Base-by-base conservation (phyloP, 1,140 invertebrate genomes). In the Drosophila kepulauana region DNA sequence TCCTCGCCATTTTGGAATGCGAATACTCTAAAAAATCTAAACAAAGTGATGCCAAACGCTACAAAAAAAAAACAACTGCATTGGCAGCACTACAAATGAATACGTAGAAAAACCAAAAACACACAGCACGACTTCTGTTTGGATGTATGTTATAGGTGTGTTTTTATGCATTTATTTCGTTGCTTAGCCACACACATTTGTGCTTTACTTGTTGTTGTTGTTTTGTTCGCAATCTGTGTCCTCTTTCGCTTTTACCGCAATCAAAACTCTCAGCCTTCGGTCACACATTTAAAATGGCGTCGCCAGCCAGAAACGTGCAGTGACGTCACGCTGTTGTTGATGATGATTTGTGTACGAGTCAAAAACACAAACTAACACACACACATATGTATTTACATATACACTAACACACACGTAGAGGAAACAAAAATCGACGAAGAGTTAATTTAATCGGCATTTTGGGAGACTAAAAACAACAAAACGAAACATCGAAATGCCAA, bases 201-300 rank as follows among this genome's bases (percentile, higher is more conserved):
- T 11, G 5, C 3, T 43, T 6, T 4, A 45, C 43, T 28, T 28
- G n/a, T 46, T 45, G n/a, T 35, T 45, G 13, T 35, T 15, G 20
- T 75, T 66, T 30, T 20, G 43, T 41, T 62, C 30, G 15, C 70
- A 25, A 51, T 20, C 57, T 13, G 11, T 35, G 8, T 38, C 61
- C 59, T 74, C 75, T 66, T 74, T 74, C 28, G 28, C 49, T 16
- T 30, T 65, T 58, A 46, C 38, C 38, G 69, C 30, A 38, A 61
- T 57, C 28, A 28, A 49, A 59, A 48, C 35, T 16, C 57, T 28
- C 52, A 16, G 45, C 46, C 45, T 59, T 11, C 43, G 28, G 4
- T 66, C 67, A 54, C 46, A 13, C 52, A 67, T 57, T 54, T 64
- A 79, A 81, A 81, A 81, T 81, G 79, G 79, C 79, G 78, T 81